Percentiles rank a stretch among this genome's conserved stretches.
Evolutionary conservation across 2,113 vertebrate species (phyloP).

Genomic region (Steatornis caripensis): DNA sequence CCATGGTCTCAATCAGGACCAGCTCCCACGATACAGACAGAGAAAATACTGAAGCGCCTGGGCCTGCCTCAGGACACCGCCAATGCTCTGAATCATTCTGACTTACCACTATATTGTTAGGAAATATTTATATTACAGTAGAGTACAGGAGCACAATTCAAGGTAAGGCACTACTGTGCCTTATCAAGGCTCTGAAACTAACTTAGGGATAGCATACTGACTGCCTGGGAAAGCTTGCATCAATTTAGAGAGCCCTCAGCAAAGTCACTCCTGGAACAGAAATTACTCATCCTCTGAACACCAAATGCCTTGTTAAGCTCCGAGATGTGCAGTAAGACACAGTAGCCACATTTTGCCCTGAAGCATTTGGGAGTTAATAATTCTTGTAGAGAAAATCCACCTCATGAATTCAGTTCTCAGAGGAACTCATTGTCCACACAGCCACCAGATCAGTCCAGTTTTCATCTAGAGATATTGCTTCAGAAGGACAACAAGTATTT

Average conservation of each 20-base stretch:
- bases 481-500: not conserved
- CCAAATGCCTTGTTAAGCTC: not conserved
- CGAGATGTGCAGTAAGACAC: not conserved
- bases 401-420: not conserved
- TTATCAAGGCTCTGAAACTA: not conserved
- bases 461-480: not conserved
- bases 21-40: not conserved
- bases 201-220: not conserved
- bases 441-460: not conserved
- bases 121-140: not conserved
- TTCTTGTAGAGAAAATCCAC: constrained; percentile 12
- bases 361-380: not conserved
- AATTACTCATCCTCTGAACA: not conserved
- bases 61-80: not conserved
- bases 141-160: fast-evolving
- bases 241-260: not conserved
- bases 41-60: not conserved
- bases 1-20: not conserved
- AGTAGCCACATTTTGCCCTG: not conserved
- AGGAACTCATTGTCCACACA: not conserved
- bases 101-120: not conserved
- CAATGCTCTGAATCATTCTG: not conserved
- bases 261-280: not conserved
- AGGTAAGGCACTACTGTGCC: not conserved
- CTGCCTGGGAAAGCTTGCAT: not conserved